Conservation (phyloP, 2,888 invertebrate species). For the Cartodere bifasciata region DNA sequence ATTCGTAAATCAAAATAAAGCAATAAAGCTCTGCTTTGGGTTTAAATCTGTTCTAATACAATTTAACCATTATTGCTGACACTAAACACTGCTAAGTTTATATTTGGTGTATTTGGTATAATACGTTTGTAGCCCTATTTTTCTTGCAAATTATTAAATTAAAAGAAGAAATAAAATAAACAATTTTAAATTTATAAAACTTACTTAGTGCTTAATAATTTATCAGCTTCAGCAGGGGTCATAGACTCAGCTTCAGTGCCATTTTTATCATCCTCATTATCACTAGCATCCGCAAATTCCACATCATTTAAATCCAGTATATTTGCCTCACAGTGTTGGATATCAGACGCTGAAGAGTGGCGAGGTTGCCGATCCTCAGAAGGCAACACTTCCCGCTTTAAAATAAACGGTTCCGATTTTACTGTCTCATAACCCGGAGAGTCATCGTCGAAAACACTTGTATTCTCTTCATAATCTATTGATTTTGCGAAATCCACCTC, state of each 20-base stretch:
- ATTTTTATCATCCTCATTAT: slow-evolving; percentile 35
- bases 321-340: slow-evolving; percentile 37
- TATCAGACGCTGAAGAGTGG: slow-evolving; percentile 25
- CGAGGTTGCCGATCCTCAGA: slow-evolving; percentile 18
- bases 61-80: no score
- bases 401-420: slow-evolving; percentile 26
- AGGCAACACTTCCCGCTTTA: slow-evolving; percentile 25
- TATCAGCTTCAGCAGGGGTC: slow-evolving; percentile 83
- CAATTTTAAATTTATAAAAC: slow-evolving; percentile 18
- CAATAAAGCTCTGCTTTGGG: no score
- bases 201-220: slow-evolving; percentile 74
- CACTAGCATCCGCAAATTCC: slow-evolving; percentile 44
- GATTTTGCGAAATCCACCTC: no score
- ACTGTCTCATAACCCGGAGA: no score
- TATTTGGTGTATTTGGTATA: no score
- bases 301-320: slow-evolving; percentile 43
- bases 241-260: slow-evolving; percentile 42
- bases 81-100: no score
- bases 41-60: no score
- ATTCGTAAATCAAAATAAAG: no score
- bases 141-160: no score
- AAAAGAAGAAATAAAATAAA: slow-evolving; percentile 1
- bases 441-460: slow-evolving; percentile 29
- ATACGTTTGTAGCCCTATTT: no score
- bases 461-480: background rate